Percentiles rank a stretch among this genome's conserved stretches.
Evolutionary conservation across 2,888 invertebrate species (phyloP).

Genomic region (Catotricha subobsoleta): DNA sequence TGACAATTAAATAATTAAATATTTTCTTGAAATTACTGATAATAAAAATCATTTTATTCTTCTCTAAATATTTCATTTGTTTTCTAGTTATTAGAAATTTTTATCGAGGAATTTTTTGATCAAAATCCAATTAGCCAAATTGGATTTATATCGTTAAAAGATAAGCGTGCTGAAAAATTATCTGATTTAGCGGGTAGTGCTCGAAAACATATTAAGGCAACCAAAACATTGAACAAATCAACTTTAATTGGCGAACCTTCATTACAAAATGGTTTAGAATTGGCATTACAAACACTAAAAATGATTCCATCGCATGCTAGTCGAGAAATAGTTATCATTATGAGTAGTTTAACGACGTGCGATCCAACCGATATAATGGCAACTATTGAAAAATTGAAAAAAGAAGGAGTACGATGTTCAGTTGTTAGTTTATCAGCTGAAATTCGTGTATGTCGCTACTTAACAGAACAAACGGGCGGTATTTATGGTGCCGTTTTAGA

Average conservation of each 20-base stretch:
- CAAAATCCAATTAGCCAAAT: constrained; percentile 97
- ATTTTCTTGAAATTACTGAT: background rate
- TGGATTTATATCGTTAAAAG: constrained; percentile 76
- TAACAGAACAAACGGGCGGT: constrained; percentile 76
- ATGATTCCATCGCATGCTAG: constrained; percentile 89
- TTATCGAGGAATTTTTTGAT: constrained; percentile 94
- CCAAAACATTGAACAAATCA: constrained; percentile 38
- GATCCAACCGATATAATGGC: constrained; percentile 84
- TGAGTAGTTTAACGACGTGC: constrained; percentile 90
- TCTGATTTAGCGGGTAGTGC: constrained; percentile 79
- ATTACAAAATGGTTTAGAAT: constrained; percentile 82
- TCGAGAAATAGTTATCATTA: constrained; percentile 76
- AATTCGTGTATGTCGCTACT: constrained; percentile 71
- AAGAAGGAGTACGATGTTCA: constrained; percentile 74
- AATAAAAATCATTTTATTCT: too few relatives aligned
- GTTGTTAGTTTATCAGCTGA: constrained; percentile 93
- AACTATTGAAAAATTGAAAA: constrained; percentile 60
- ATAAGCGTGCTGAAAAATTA: constrained; percentile 85
- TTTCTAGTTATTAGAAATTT: constrained; percentile 72
- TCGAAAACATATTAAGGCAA: constrained; percentile 56
- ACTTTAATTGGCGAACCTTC: constrained; percentile 82
- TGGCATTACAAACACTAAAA: constrained; percentile 67
- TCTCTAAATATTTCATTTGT: too few relatives aligned
- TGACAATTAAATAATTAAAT: constrained; percentile 5
- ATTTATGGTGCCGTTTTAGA: constrained; percentile 71